Base-by-base conservation (phyloP, 2,888 invertebrate species). In the Salticus scenicus region DNA sequence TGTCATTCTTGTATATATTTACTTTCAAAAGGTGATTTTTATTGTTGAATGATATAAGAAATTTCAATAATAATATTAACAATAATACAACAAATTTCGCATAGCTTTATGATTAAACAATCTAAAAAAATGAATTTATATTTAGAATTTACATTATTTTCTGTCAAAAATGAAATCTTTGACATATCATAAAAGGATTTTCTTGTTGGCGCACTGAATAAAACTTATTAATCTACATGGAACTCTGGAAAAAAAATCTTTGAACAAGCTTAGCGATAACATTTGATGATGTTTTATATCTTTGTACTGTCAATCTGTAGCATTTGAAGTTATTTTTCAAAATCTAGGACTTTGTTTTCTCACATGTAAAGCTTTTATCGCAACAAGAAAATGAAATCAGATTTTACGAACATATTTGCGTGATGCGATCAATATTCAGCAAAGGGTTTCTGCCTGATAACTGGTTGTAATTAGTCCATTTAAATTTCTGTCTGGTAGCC, bases 261-360 rank as follows among this genome's bases (percentile, higher is more conserved):
- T n/a, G n/a, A n/a, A n/a, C n/a, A 24, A 57, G 24, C 1, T 24
- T 4, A 24, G 17, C 12, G 57, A 57, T 57, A 57, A 57, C 57
- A 24, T 24, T 47, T 57, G 57, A 57, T 24, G 57, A 57, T 24
- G 57, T 57, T 57, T 57, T 24, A n/a, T 57, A 57, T 57, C 57
- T 57, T 4, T 24, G 24, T 12, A 24, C 57, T 57, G 57, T 57
- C 57, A 57, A 12, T 20, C 57, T n/a, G 12, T 24, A 57, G 7
- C 57, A 57, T 57, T 24, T 4, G 17, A 24, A 12, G 24, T 24
- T 57, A 57, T 57, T 7, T 24, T 24, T 57, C 57, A 57, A 57
- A 57, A 57, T 57, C 20, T 57, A 24, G 24, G 57, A 24, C 57
- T 57, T 5, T 1, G 57, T 12, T 24, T 20, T 57, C 57, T 20